Evolutionary conservation across 2,113 vertebrate species (phyloP), one percentile per base, ranked within the genome.

Genomic region (Cyphotilapia sp.): DNA sequence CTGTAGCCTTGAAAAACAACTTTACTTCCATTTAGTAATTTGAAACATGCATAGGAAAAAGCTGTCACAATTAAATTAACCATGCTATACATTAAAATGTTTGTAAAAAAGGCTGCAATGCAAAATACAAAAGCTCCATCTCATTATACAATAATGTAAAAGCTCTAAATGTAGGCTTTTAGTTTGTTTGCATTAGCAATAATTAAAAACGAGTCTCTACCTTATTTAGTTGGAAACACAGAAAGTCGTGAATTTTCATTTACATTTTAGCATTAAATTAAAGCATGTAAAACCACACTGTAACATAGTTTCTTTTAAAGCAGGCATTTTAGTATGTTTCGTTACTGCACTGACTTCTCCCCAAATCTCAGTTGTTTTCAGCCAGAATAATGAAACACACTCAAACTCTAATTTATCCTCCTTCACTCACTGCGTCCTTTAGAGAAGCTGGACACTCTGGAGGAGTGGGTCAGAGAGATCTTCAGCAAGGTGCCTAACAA

Each of bases 401-500:
- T 95, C 31, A 2, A 86, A 42, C 47, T 82, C 14, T 90, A 81
- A 93, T 91, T 83, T 80, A 24, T 88, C 83, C 85, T 81, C 63
- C 78, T 85, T 85, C 78, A 45, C 86, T 89, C 8, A 5, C 22
- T 90, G 56, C 87, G 47, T 89, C 83, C 71, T 80, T 88, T 87
- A 99, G 99, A 99, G 96, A 98, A 96, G 76, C 95, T 99, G 96
- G 98, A 99, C 96, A 98, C 97, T 12, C 96, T 99, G 96, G 98
- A 99, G 96, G 96, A 98, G 90, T 99, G 98, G 98, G 98, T 98
- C 94, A 98, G 95, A 81, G 98, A 99, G 96, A 98, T 99, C 95
- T 99, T 99, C 96, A 97, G 97, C 80, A 96, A 97, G 88, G 97
- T 99, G 92, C 98, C 98, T 87, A 98, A 99, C 96, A 99, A 99